Evolutionary conservation across 2,113 vertebrate genomes (phyloP).

Genomic region (Periophthalmodon schlosseri): DNA sequence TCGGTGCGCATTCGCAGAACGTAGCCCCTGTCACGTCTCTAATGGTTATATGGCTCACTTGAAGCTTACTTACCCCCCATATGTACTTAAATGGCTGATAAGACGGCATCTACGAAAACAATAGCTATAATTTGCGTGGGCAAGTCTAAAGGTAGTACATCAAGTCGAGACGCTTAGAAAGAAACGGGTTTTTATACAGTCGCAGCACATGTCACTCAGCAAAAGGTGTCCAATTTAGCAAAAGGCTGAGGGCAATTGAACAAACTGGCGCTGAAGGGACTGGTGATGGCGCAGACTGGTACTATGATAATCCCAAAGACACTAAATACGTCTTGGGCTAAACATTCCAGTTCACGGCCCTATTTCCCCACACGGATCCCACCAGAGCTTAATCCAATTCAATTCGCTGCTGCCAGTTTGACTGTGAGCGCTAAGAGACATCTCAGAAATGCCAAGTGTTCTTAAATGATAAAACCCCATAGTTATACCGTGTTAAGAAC

Average conservation of each 20-base stretch:
- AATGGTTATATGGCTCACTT: slow-evolving; percentile 35
- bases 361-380: slow-evolving; percentile 16
- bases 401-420: not conserved
- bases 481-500: not conserved
- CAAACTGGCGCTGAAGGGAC: slow-evolving; percentile 19
- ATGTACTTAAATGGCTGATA: slow-evolving; percentile 56
- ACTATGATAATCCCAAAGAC: slow-evolving; percentile 21
- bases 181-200: slow-evolving; percentile 29
- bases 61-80: slow-evolving; percentile 14
- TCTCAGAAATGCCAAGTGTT: not conserved
- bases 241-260: slow-evolving; percentile 39
- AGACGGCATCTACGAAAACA: slow-evolving; percentile 36
- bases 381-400: not conserved
- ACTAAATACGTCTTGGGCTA: slow-evolving; percentile 12
- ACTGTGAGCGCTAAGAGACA: not conserved
- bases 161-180: slow-evolving; percentile 8
- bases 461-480: not conserved
- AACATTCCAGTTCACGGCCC: slow-evolving; percentile 19
- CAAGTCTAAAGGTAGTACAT: slow-evolving; percentile 36
- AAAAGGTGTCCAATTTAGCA: slow-evolving; percentile 46
- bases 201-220: slow-evolving; percentile 23
- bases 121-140: slow-evolving; percentile 28
- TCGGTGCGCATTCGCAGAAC: slow-evolving; percentile 1
- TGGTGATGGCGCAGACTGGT: slow-evolving; percentile 19
- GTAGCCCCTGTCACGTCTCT: slow-evolving; percentile 2